Percentiles rank a stretch among this genome's conserved stretches.
Evolutionary conservation across 2,797 vertebrate species (phyloP).

Genomic region (Molossus alvarezi): DNA sequence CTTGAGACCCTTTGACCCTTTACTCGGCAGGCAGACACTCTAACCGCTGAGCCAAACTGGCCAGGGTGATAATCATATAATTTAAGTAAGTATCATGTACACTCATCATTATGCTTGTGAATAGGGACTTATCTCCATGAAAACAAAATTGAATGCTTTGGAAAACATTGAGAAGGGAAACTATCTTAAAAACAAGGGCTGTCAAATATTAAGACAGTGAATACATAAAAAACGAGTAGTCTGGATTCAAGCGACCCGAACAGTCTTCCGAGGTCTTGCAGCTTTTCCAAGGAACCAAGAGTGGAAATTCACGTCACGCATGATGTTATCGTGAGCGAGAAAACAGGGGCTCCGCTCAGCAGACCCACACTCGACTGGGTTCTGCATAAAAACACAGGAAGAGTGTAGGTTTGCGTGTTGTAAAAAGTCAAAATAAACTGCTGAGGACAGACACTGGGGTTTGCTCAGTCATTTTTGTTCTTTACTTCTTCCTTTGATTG

Average conservation of each 20-base stretch:
- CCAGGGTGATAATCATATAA: background rate
- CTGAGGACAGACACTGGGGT: background rate
- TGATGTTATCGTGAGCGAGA: background rate
- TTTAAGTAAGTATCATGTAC: slow-evolving; percentile 69
- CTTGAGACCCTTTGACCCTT: too few species aligned
- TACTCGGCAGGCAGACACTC: too few species aligned
- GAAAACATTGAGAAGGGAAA: slow-evolving; percentile 51
- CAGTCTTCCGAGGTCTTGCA: background rate
- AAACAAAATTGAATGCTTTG: slow-evolving; percentile 38
- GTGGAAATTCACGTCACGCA: background rate
- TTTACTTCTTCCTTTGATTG: slow-evolving; percentile 4
- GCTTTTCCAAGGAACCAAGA: background rate
- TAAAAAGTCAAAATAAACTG: slow-evolving; percentile 5
- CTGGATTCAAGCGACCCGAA: background rate
- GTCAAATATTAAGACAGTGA: slow-evolving; percentile 18
- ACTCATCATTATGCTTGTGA: slow-evolving; percentile 56
- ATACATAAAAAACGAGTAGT: background rate
- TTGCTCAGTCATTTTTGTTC: background rate
- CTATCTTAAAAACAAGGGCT: slow-evolving; percentile 39
- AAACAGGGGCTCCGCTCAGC: background rate
- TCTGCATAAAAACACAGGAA: background rate
- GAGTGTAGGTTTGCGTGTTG: background rate
- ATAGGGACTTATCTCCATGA: slow-evolving; percentile 66
- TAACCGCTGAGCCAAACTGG: too few species aligned
- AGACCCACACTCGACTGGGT: background rate